phyloP scores from a whole-genome alignment of 2,888 invertebrate genomes.

The Agrochola lychnidis region DNA sequence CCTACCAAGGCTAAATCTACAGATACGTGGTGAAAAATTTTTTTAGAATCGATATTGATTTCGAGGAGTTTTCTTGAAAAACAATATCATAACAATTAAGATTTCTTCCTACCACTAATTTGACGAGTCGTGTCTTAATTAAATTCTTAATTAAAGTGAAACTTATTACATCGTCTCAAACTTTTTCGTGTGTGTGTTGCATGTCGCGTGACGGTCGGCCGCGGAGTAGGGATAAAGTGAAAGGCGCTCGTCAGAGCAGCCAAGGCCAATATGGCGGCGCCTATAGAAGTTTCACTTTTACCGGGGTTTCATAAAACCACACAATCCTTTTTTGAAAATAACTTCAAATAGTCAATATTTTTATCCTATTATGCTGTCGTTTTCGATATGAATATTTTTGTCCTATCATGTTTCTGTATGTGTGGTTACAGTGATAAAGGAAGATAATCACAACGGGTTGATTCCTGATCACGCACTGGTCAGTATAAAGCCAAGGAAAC shows the following conservation, averaged over 20 bases:
- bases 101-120: too few species aligned
- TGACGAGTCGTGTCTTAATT: too few species aligned
- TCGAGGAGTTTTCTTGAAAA: background rate
- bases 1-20: background rate
- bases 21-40: background rate
- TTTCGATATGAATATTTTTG: background rate
- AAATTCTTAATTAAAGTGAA: background rate
- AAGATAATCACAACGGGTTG: constrained; percentile 80
- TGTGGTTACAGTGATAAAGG: constrained; percentile 81
- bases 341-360: background rate
- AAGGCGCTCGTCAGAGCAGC: too few species aligned
- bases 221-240: too few species aligned
- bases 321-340: too few species aligned
- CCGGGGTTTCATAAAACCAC: too few species aligned
- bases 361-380: constrained; percentile 9
- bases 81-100: background rate
- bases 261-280: too few species aligned
- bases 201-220: too few species aligned
- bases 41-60: background rate
- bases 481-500: constrained; percentile 85
- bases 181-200: too few species aligned
- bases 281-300: too few species aligned
- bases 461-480: constrained; percentile 87
- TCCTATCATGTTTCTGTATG: background rate
- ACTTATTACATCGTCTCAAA: too few species aligned